Conservation (phyloP, 2,113 vertebrate species). For the Centropus unirufus region DNA sequence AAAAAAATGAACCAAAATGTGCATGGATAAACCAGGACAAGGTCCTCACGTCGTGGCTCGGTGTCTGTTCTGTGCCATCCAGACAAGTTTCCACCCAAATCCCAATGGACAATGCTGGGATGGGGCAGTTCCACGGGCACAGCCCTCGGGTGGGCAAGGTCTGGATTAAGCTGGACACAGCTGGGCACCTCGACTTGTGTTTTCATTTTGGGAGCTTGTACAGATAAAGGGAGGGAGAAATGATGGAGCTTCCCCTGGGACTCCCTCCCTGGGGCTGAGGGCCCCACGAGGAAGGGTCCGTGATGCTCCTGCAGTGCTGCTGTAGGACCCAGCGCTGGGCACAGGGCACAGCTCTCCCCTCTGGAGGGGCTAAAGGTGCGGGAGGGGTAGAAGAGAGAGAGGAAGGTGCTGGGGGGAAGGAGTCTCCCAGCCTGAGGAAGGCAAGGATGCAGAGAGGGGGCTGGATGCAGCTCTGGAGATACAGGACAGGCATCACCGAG, state of each 20-base stretch:
- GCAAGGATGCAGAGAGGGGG: background rate
- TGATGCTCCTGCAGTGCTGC: accelerated
- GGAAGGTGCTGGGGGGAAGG: background rate
- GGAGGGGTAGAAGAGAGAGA: background rate
- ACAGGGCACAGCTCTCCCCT: background rate
- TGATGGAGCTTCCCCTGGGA: background rate
- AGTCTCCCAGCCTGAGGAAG: background rate
- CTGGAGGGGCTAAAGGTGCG: background rate
- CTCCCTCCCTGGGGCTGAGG: background rate
- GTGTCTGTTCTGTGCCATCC: background rate
- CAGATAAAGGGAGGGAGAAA: background rate
- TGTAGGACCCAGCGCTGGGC: background rate
- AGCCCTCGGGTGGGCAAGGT: background rate
- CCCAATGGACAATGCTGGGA: accelerated
- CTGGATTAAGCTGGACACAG: accelerated
- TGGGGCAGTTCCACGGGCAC: background rate
- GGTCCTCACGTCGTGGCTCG: background rate
- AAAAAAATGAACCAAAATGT: background rate
- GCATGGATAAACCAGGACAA: background rate
- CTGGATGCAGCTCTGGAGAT: background rate
- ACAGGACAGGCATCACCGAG: background rate
- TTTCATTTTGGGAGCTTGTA: background rate
- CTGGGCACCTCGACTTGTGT: accelerated
- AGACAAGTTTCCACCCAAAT: background rate
- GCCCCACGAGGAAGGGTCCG: background rate